Percentiles rank a stretch among this genome's conserved stretches.
phyloP scores from a whole-genome alignment of 2,888 invertebrate species.

The Gastracanthus pulcherrimus region DNA sequence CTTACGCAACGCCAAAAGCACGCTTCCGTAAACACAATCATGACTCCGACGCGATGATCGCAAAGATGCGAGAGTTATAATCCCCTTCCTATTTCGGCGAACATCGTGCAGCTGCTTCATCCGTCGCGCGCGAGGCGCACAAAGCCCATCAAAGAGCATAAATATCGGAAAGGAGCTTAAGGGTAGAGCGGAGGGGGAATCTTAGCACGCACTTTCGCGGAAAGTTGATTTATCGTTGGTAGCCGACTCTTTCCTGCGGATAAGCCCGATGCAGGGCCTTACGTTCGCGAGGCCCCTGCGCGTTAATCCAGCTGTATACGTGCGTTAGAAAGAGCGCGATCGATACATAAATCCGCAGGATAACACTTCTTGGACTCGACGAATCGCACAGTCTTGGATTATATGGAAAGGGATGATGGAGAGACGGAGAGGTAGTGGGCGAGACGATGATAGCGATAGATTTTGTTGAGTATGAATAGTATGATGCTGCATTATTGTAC shows the following conservation, averaged over 20 bases:
- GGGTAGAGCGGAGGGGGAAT: too few species aligned
- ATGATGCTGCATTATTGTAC: not conserved
- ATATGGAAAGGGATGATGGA: not conserved
- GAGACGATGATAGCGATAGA: not conserved
- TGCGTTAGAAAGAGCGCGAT: not conserved
- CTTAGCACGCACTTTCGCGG: slow-evolving; percentile 18
- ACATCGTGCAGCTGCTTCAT: not conserved
- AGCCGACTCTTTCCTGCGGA: not conserved
- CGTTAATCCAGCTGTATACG: not conserved
- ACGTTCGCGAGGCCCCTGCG: not conserved
- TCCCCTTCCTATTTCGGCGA: too few species aligned
- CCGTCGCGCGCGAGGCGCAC: not conserved
- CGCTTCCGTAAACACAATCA: too few species aligned
- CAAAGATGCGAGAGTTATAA: too few species aligned
- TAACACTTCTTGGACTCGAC: not conserved
- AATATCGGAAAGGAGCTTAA: slow-evolving; percentile 43
- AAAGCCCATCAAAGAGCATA: slow-evolving; percentile 37
- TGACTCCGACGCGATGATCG: too few species aligned
- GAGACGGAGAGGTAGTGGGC: not conserved
- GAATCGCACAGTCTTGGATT: not conserved
- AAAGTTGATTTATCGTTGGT: slow-evolving; percentile 19
- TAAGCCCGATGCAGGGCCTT: not conserved
- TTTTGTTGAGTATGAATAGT: not conserved
- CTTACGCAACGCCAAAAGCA: too few species aligned
- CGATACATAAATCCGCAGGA: not conserved